phyloP scores from a whole-genome alignment of 2,888 invertebrate genomes.

The Arge pagana region DNA sequence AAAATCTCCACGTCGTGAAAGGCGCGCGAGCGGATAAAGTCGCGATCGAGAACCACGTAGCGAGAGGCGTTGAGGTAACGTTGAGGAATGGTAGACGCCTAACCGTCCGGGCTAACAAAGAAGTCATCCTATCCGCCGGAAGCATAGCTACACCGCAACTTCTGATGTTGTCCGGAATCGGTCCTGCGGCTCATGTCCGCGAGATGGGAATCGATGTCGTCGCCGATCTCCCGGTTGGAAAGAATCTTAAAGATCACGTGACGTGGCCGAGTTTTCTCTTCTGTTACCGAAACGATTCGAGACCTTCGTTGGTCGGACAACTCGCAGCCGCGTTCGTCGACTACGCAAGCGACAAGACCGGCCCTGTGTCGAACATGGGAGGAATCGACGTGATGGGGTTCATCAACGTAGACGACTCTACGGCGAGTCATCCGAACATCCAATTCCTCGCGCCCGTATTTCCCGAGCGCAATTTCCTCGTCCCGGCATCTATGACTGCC shows the following conservation, averaged over 20 bases:
- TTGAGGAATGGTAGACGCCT: slow-evolving; percentile 45
- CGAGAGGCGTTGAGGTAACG: slow-evolving; percentile 57
- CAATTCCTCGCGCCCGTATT: too few relatives aligned
- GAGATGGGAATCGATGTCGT: slow-evolving; percentile 57
- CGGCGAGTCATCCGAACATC: slow-evolving; percentile 64
- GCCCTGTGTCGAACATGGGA: slow-evolving; percentile 56
- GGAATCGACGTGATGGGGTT: slow-evolving; percentile 62
- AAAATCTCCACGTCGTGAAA: slow-evolving; percentile 66
- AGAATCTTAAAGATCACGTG: slow-evolving; percentile 64
- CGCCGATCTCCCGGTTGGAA: slow-evolving; percentile 61
- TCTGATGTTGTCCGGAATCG: slow-evolving; percentile 71
- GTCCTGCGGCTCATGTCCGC: slow-evolving; percentile 61
- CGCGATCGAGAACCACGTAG: slow-evolving; percentile 59
- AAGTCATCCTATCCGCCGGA: slow-evolving; percentile 70
- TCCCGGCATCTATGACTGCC: slow-evolving; percentile 2
- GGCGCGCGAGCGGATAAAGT: slow-evolving; percentile 63
- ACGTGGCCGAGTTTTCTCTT: slow-evolving; percentile 40
- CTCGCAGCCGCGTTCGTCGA: slow-evolving; percentile 35
- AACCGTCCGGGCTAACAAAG: slow-evolving; percentile 59
- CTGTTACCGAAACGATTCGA: slow-evolving; percentile 32
- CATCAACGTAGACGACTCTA: slow-evolving; percentile 59
- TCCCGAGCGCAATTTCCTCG: slow-evolving; percentile 24
- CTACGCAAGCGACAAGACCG: slow-evolving; percentile 48
- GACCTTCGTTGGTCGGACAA: too few relatives aligned
- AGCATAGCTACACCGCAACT: slow-evolving; percentile 71